Evolutionary conservation across 2,113 vertebrate genomes (phyloP).

Genomic region (Arvicanthis niloticus): DNA sequence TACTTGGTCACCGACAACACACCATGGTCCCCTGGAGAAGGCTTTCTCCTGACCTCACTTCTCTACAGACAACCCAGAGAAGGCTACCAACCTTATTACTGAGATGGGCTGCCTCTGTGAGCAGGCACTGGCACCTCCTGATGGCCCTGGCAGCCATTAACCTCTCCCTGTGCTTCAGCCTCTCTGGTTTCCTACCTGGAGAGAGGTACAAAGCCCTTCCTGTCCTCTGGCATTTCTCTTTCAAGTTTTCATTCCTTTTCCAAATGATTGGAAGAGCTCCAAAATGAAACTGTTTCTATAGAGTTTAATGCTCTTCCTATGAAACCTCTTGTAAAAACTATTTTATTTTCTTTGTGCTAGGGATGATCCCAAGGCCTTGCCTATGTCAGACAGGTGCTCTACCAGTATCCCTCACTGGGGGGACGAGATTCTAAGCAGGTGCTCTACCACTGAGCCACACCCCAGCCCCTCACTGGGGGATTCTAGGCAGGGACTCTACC

Average conservation of each 20-base stretch:
- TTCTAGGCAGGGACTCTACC: too few species aligned
- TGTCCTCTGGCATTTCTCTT: background rate
- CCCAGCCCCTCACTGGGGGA: too few species aligned
- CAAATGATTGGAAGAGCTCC: background rate
- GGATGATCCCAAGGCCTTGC: background rate
- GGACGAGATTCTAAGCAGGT: too few species aligned
- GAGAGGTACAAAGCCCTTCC: background rate
- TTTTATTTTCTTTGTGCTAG: background rate
- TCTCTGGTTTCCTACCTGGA: too few species aligned
- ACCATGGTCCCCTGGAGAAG: background rate
- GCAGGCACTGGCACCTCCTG: background rate
- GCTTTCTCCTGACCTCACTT: background rate
- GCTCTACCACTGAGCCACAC: too few species aligned
- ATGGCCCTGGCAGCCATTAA: background rate
- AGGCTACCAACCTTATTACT: background rate
- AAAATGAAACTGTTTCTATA: background rate
- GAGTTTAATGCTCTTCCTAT: background rate
- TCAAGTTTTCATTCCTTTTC: background rate
- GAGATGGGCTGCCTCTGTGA: background rate
- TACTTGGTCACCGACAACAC: background rate
- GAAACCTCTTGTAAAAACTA: background rate
- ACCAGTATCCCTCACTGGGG: background rate
- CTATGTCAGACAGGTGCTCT: background rate
- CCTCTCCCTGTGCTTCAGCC: background rate
- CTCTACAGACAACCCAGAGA: background rate